Base-by-base conservation (phyloP, 2,888 invertebrate genomes). In the Synergus umbraculus region DNA sequence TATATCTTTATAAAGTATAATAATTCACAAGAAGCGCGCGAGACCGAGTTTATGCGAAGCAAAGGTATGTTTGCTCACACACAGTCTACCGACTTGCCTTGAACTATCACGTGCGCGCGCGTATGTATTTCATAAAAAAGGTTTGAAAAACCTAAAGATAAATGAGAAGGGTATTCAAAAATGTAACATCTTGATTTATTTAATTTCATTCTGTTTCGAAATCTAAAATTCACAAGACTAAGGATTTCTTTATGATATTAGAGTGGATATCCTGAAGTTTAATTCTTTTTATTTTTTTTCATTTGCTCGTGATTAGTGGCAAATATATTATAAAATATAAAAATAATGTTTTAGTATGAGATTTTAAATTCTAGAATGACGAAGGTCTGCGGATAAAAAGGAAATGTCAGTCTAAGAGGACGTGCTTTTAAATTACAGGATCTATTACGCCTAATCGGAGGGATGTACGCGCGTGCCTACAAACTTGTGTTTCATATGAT, bases 41-140 rank as follows among this genome's bases (percentile, higher is more conserved):
- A 78, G 69, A 78, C 64, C 60, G 66, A 63, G 79, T 76, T 76
- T 77, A 69, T 79, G 78, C 73, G 29, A 81, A 80, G 77, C 78
- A 37, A 37, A 80, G 81, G 81, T 79, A 82, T 82, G 78, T 81
- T 81, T 81, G 76, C 78, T 79, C 67, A 76, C 65, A 54, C 43
- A 81, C 37, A 63, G 44, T 81, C 76, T 69, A 81, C 78, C 76
- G 80, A 79, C 76, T 87, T 79, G 78, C 87, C 86, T 87, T 87
- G 86, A 87, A 85, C 84, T 83, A 84, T 84, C 83, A 83, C 81
- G 81, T 79, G 83, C 81, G 64, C 54, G 77, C 73, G 76, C 58
- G 78, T 37, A 7, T 37, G 77, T 81, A 76, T 63, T 46, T 79
- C 78, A 79, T 83, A 78, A 81, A 81, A 80, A 66, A 66, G 44